Evolutionary conservation across 2,797 vertebrate genomes (phyloP).

Genomic region (Fratercula arctica): DNA sequence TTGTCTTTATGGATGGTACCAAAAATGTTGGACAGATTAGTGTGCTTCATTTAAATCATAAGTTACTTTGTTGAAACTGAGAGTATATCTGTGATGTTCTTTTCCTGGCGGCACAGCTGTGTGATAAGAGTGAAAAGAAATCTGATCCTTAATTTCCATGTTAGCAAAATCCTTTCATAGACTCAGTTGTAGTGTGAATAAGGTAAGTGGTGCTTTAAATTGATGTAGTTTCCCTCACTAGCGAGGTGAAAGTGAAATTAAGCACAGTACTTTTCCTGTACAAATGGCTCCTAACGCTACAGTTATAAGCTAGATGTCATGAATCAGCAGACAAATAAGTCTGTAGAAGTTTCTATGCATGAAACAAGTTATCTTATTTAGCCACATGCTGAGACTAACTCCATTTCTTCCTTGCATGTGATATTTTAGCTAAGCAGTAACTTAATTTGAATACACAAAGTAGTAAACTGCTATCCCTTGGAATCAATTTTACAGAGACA

Average conservation of each 20-base stretch:
- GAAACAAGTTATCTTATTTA: slow-evolving; percentile 39
- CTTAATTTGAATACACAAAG: slow-evolving; percentile 56
- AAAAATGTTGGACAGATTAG: background rate
- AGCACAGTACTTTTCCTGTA: background rate
- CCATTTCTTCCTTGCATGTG: background rate
- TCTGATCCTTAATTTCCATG: background rate
- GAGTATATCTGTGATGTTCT: background rate
- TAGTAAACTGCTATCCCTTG: slow-evolving; percentile 21
- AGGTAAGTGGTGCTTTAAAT: background rate
- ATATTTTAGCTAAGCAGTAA: slow-evolving; percentile 43
- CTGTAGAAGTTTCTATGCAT: background rate
- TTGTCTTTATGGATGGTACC: background rate
- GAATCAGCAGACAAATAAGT: background rate
- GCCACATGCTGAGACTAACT: background rate
- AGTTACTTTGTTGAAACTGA: background rate
- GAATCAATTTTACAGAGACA: slow-evolving; percentile 37
- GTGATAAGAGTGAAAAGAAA: background rate
- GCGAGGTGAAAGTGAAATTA: background rate
- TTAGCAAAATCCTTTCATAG: background rate
- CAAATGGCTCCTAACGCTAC: background rate
- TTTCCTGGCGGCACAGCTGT: background rate
- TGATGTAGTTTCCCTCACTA: background rate
- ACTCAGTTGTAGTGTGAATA: background rate
- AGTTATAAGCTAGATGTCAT: background rate
- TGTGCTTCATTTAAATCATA: background rate